A percentile compares a stretch with the other conserved stretches of the same genome.
Evolutionary conservation across 2,888 invertebrate genomes (phyloP).

Genomic region (Encarsia formosa): DNA sequence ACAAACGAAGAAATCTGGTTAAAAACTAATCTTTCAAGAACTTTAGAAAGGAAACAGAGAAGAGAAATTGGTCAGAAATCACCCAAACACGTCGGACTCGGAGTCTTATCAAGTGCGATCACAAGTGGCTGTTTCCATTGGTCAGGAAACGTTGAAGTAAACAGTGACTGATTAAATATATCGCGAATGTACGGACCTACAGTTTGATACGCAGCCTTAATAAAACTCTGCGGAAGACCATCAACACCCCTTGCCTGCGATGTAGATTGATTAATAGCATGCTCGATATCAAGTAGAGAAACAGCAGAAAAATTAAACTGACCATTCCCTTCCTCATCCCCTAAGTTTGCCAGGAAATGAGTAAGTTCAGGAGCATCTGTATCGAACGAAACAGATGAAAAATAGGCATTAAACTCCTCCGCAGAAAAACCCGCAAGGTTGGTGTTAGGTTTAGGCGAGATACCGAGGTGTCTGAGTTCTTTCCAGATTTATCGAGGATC

Average conservation of each 20-base stretch:
- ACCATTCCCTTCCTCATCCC: too few species aligned
- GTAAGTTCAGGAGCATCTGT: too few species aligned
- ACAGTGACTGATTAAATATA: background rate
- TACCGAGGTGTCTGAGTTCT: too few species aligned
- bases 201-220: background rate
- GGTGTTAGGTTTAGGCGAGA: too few species aligned
- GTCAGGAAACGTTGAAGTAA: background rate
- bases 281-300: background rate
- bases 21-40: slow-evolving; percentile 16
- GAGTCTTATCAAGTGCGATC: slow-evolving; percentile 9
- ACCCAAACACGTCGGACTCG: background rate
- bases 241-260: background rate
- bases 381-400: too few species aligned
- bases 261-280: background rate
- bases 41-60: slow-evolving; percentile 18
- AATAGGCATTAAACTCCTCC: too few species aligned
- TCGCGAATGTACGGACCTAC: background rate
- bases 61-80: slow-evolving; percentile 17
- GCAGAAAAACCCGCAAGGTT: too few species aligned
- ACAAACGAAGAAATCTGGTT: slow-evolving; percentile 11
- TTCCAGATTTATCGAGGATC: too few species aligned
- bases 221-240: background rate
- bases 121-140: slow-evolving; percentile 11
- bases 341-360: too few species aligned
- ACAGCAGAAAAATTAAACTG: background rate